Evolutionary conservation across 23 tunicate species (phyloP).

Genomic region (Trididemnum clinides): DNA sequence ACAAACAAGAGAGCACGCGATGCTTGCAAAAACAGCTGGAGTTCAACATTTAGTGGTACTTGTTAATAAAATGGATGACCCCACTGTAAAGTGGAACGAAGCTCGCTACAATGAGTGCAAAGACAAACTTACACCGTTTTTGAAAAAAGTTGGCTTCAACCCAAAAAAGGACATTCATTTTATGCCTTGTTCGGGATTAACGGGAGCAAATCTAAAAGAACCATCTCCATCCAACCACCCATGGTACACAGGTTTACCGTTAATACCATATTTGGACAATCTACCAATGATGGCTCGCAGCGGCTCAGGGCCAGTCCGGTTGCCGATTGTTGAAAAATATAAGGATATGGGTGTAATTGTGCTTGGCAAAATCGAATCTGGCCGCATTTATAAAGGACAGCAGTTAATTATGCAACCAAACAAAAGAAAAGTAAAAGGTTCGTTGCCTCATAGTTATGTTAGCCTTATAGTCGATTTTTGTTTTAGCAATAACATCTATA

Average conservation of each 20-base stretch:
- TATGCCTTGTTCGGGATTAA: constrained; percentile 95
- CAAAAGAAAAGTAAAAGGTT: constrained; percentile 89
- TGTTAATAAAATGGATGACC: constrained; percentile 99
- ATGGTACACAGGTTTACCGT: constrained; percentile 96
- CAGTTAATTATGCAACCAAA: constrained; percentile 85
- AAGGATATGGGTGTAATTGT: constrained; percentile 99
- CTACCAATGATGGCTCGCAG: constrained; percentile 80
- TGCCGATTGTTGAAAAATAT: constrained; percentile 95
- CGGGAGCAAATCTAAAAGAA: constrained; percentile 87
- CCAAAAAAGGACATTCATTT: constrained; percentile 92
- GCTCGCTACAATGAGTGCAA: constrained; percentile 88
- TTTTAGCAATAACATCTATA: too few species aligned
- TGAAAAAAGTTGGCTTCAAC: constrained; percentile 96
- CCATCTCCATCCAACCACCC: constrained; percentile 77
- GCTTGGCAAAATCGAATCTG: constrained; percentile 96
- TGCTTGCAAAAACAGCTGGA: constrained; percentile 96
- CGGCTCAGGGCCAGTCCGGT: constrained; percentile 87
- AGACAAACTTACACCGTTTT: constrained; percentile 90
- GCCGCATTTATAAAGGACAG: constrained; percentile 75
- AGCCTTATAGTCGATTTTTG: too few species aligned
- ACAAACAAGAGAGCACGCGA: constrained; percentile 98
- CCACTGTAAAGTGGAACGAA: constrained; percentile 88
- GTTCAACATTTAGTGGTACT: constrained; percentile 85
- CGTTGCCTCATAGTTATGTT: neutral
- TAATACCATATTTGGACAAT: constrained; percentile 88